phyloP scores from a whole-genome alignment of 2,888 invertebrate species.

The Lacanobia oleracea region DNA sequence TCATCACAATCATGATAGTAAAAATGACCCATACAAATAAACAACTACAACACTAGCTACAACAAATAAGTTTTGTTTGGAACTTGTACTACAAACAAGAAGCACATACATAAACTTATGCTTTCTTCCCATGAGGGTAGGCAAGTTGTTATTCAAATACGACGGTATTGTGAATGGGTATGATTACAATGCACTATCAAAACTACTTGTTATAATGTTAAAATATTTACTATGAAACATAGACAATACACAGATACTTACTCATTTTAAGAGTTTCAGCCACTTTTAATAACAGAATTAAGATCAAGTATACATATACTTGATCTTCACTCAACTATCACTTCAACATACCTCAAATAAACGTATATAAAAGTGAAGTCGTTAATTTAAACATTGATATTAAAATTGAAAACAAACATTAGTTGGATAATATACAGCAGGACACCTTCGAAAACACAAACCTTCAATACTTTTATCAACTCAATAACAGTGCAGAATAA shows the following conservation, averaged over 20 bases:
- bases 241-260: slow-evolving; percentile 19
- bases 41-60: not conserved
- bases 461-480: slow-evolving; percentile 19
- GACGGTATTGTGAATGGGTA: not conserved
- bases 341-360: slow-evolving; percentile 17
- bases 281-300: not conserved
- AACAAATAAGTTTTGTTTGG: slow-evolving; percentile 3
- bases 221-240: slow-evolving; percentile 11
- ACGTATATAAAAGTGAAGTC: not conserved
- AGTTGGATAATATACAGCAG: not conserved
- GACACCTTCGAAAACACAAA: not conserved
- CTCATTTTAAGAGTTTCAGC: slow-evolving; percentile 8
- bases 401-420: not conserved
- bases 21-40: not conserved
- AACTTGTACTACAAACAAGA: slow-evolving; percentile 9
- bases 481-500: slow-evolving; percentile 37
- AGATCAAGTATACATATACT: not conserved
- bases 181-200: slow-evolving; percentile 17
- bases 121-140: not conserved
- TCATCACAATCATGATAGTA: not conserved
- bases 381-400: not conserved
- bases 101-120: not conserved
- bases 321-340: not conserved
- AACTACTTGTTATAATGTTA: slow-evolving; percentile 22
- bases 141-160: not conserved